phyloP scores from a whole-genome alignment of 2,888 invertebrate genomes.

The Ceraclea dissimilis region DNA sequence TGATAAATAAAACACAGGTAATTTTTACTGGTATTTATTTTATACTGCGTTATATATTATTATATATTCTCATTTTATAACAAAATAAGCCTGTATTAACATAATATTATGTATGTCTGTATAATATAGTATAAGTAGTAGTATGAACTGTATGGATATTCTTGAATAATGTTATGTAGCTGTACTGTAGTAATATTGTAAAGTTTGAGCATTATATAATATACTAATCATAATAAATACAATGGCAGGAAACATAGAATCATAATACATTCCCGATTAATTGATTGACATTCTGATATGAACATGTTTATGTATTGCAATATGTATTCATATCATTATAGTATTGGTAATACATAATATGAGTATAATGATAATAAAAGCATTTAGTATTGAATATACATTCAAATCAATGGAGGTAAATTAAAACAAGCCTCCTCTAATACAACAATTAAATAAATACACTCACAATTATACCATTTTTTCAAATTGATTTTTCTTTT shows the following conservation, averaged over 20 bases:
- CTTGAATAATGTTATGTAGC: neutral
- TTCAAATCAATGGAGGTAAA: too few relatives aligned
- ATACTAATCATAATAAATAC: neutral
- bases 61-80: slow-evolving; percentile 17
- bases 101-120: neutral
- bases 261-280: too few relatives aligned
- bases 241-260: neutral
- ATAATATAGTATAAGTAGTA: neutral
- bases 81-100: slow-evolving; percentile 24
- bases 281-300: slow-evolving; percentile 2
- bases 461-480: too few relatives aligned
- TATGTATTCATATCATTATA: too few relatives aligned
- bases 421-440: too few relatives aligned
- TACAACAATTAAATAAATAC: too few relatives aligned
- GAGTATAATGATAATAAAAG: too few relatives aligned
- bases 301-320: neutral
- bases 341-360: too few relatives aligned
- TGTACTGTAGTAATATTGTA: neutral
- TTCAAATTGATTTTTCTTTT: too few relatives aligned
- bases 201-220: slow-evolving; percentile 7
- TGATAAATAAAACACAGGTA: slow-evolving; percentile 16
- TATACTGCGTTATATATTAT: slow-evolving; percentile 18
- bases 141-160: neutral
- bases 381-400: too few relatives aligned
- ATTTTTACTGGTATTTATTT: slow-evolving; percentile 22